Base-by-base conservation (phyloP, 2,888 invertebrate genomes). In the Disparrhopalites patrizii region DNA sequence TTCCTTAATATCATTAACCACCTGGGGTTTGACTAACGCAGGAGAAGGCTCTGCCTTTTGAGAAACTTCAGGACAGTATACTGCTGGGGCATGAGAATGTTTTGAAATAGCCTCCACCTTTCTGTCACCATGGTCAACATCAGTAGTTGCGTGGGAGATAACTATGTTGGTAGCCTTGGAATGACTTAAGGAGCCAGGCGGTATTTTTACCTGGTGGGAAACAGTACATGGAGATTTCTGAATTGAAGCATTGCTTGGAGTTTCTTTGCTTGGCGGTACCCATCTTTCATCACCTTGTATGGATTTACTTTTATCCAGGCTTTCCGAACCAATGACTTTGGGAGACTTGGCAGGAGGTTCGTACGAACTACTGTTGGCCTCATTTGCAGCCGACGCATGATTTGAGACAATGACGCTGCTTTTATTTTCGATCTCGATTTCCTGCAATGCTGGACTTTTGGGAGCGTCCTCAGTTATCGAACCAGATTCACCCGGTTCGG, bases 231-330 rank as follows among this genome's bases (percentile, higher is more conserved):
- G 31, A 31, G 30, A 56, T 56, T 28, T 13, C 3, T 38, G 15
- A 25, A 27, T 27, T n/a, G 30, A 33, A 2, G 33, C 23, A 13
- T 10, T 23, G n/a, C 13, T 28, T 33, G 30, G 13, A 18, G 23
- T 7, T 18, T 38, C 25, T 1, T 33, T 38, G 47, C 72, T 72
- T 1, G 85, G 85, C 20, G 85, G 85, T 15, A 85, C 84, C 85
- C 86, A 86, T 67, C 85, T 78, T 76, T 85, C 85, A 73, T 85
- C 85, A 2, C 75, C 75, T 63, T 73, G 73, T 57, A 74, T 73
- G 54, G 70, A 71, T 57, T 76, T 75, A 38, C 70, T 72, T 47
- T 71, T 67, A 56, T 74, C 75, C 0, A 73, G 75, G 81, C 80
- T 36, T 20, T 79, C 79, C 38, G 80, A 77, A 20, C 67, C 54